These are phyloP conservation scores for Listrodromus nycthemerus DNA, from an alignment of 2,888 invertebrate species.

Conservation along the genomic window DNA sequence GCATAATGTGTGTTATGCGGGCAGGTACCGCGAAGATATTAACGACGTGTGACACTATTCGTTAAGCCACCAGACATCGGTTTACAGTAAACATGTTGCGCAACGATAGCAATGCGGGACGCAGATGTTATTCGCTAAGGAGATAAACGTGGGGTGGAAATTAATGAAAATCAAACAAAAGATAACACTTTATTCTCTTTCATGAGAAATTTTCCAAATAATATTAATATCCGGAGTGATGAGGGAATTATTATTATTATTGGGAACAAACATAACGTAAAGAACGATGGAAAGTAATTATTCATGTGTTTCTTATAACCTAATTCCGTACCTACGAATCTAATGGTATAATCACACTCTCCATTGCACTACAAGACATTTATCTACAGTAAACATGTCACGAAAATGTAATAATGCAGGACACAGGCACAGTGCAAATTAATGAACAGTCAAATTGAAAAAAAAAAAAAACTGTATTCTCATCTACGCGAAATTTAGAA, in stretches of 20 bases:
- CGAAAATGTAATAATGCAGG: background rate
- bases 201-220: background rate
- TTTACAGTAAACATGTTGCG: background rate
- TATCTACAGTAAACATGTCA: background rate
- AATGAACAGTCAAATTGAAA: conserved; percentile 17
- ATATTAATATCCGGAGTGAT: too few relatives aligned
- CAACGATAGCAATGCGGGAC: background rate
- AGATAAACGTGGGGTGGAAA: background rate
- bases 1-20: background rate
- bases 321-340: background rate
- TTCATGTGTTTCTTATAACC: too few relatives aligned
- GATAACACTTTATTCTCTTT: conserved; percentile 45
- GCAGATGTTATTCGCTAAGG: background rate
- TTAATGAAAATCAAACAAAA: conserved; percentile 19
- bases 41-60: background rate
- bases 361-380: background rate
- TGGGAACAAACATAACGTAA: conserved; percentile 40
- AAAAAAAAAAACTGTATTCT: conserved; percentile 48
- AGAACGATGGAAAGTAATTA: background rate
- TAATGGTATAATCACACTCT: conserved; percentile 4
- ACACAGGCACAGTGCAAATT: background rate
- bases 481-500: background rate
- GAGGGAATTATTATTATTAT: too few relatives aligned
- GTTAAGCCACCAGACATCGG: background rate
- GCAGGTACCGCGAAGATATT: background rate